Conservation (phyloP, 2,888 invertebrate genomes). For the Salticus scenicus region DNA sequence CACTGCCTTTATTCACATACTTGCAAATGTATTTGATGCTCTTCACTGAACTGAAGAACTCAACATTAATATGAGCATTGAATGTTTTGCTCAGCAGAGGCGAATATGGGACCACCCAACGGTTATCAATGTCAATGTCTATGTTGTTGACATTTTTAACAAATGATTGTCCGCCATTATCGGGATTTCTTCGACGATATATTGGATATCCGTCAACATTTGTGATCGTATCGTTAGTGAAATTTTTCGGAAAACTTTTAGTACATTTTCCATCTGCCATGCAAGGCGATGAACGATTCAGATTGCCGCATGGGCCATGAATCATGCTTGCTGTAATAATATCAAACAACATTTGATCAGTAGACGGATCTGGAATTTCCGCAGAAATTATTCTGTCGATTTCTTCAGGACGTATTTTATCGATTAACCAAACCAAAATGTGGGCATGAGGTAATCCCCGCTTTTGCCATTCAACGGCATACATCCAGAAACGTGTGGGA, state of each 20-base stretch:
- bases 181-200: slow-evolving; percentile 28
- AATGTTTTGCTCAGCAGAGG: no score
- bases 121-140: slow-evolving; percentile 71
- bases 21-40: no score
- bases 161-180: slow-evolving; percentile 39
- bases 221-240: neutral
- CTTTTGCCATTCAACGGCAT: slow-evolving; percentile 14
- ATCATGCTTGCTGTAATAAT: slow-evolving; percentile 10
- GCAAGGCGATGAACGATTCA: slow-evolving; percentile 6
- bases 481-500: slow-evolving; percentile 2
- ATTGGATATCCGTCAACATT: slow-evolving; percentile 50
- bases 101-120: neutral
- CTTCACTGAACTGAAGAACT: no score
- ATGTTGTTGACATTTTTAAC: slow-evolving; percentile 20
- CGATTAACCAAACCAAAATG: slow-evolving; percentile 1
- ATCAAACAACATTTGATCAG: neutral
- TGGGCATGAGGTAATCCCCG: slow-evolving; percentile 9
- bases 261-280: slow-evolving; percentile 17
- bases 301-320: slow-evolving; percentile 1
- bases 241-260: neutral
- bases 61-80: no score
- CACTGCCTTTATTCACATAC: no score
- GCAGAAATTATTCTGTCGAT: neutral
- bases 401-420: neutral
- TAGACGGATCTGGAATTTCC: neutral